Percentiles rank a stretch among this genome's conserved stretches.
Conservation (phyloP, 1,140 invertebrate genomes). For the Solen grandis region DNA sequence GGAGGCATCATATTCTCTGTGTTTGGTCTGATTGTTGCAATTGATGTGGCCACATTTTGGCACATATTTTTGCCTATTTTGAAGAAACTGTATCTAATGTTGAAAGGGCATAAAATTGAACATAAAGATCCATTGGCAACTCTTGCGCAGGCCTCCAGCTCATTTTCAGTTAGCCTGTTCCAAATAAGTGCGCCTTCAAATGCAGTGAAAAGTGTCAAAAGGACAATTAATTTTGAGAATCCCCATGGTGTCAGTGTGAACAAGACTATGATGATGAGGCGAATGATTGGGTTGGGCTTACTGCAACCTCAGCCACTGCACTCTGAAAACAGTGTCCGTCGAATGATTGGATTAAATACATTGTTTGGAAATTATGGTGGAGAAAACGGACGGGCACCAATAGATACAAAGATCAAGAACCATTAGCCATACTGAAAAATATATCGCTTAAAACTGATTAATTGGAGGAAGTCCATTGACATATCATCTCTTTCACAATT, state of each 20-base stretch:
- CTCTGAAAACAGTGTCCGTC: neutral
- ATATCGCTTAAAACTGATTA: no score
- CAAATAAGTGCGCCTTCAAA: neutral
- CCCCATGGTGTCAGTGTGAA: neutral
- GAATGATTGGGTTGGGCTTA: neutral
- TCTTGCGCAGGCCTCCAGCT: neutral
- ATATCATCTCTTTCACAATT: no score
- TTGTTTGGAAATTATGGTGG: neutral
- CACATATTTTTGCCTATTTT: neutral
- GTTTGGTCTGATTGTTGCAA: neutral
- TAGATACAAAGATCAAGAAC: no score
- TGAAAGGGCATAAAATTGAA: neutral
- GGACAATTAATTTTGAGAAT: neutral
- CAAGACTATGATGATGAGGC: neutral
- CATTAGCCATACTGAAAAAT: no score
- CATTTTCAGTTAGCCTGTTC: neutral
- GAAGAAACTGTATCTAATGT: neutral
- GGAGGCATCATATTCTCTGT: conserved; percentile 18
- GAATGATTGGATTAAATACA: neutral
- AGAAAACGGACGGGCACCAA: neutral
- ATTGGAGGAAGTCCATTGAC: no score
- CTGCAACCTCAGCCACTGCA: neutral
- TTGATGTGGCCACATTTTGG: conserved; percentile 10
- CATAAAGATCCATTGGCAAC: neutral
- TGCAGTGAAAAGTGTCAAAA: neutral